Evolutionary conservation across 2,113 vertebrate species (phyloP), one percentile per base, ranked within the genome.

Genomic region (Falco punctatus): DNA sequence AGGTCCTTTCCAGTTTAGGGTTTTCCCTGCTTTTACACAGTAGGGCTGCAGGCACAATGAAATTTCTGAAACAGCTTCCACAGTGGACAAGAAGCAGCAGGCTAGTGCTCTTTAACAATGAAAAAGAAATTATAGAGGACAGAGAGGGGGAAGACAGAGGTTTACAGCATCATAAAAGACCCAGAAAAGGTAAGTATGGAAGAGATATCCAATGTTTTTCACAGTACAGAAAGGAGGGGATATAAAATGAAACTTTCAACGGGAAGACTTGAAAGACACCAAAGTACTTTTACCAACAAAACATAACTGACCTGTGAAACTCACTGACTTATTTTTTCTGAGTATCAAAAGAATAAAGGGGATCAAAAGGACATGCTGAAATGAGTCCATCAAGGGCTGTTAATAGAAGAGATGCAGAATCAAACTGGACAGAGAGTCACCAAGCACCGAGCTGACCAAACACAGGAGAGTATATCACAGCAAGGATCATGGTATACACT

Each of bases 241-340:
- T 81, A 69, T 51, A 46, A 74, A 86, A 73, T 17, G 5, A 81
- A 44, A 38, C 46, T 92, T 94, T 90, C 91, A 88, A 92, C 95
- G 67, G 35, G 58, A 86, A 78, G 3, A 27, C 55, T 94, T 81
- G 59, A 91, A 93, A 80, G 54, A 73, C 78, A 80, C 8, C 9
- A 14, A 73, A 70, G 46, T 71, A 62, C n/a, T 94, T 92, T 83
- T 71, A 86, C 15, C 28, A 54, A 71, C 20, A 84, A 78, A 86
- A 88, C 23, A 14, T 33, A 70, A 70, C 21, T 74, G 86, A 89
- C 32, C 30, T 35, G 20, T 94, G 86, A 92, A 95, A 94, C n/a
- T 88, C 15, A 86, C 49, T 70, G 80, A 58, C 23, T 62, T 77
- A 32, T 35, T 48, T 81, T 78, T 95, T 88, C 72, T 51, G 20